A percentile compares a stretch with the other conserved stretches of the same genome.
Conservation (phyloP, 2,797 vertebrate species). For the Urocyon cinereoargenteus region DNA sequence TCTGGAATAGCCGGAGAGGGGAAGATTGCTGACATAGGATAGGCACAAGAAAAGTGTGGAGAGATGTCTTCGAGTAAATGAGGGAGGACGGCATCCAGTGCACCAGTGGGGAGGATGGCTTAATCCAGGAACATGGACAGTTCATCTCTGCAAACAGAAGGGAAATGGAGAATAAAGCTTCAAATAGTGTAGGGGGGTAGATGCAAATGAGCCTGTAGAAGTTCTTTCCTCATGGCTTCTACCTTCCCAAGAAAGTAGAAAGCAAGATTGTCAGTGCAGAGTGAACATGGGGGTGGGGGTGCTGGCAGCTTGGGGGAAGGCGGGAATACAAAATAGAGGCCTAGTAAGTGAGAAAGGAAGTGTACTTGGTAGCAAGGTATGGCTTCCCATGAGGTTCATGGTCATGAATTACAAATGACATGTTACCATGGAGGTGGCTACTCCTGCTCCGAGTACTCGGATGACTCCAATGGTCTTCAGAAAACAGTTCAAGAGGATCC, state of each 20-base stretch:
- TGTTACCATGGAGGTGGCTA: not conserved
- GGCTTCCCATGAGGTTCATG: not conserved
- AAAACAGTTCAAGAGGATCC: not conserved
- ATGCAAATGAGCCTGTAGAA: not conserved
- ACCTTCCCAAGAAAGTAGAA: not conserved
- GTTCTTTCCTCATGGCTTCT: not conserved
- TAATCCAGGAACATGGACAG: not conserved
- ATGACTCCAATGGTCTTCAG: not conserved
- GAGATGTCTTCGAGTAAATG: not conserved
- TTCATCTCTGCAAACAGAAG: not conserved
- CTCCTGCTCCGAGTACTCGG: not conserved
- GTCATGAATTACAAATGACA: not conserved
- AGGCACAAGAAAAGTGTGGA: not conserved
- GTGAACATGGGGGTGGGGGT: not conserved
- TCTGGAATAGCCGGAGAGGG: not conserved
- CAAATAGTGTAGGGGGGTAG: accelerated
- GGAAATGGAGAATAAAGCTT: not conserved
- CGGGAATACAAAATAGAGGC: not conserved
- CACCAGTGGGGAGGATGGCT: not conserved
- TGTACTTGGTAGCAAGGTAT: not conserved
- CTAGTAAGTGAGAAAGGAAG: not conserved
- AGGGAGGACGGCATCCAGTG: not conserved
- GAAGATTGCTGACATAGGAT: not conserved
- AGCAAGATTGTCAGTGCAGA: not conserved
- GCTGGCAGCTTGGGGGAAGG: not conserved